Evolutionary conservation across 1,140 invertebrate species (phyloP).

Genomic region (Solen grandis): DNA sequence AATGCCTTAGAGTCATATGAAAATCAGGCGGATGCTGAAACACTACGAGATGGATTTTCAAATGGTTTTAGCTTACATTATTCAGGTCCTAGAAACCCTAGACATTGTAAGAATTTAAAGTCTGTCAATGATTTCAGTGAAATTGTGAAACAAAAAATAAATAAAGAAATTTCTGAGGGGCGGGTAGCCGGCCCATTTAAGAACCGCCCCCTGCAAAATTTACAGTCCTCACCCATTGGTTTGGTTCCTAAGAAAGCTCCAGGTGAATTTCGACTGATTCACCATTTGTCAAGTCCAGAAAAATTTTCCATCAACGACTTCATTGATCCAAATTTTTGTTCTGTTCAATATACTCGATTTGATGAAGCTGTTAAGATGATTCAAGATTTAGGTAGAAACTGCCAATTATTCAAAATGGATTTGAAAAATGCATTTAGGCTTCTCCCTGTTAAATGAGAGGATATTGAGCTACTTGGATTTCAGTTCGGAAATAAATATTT

Average conservation of each 20-base stretch:
- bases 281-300: slow-evolving; percentile 56
- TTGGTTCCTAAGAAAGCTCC: slow-evolving; percentile 35
- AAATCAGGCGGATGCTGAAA: not conserved
- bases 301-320: slow-evolving; percentile 55
- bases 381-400: slow-evolving; percentile 5
- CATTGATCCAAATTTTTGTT: slow-evolving; percentile 39
- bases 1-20: no score
- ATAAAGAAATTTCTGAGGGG: slow-evolving; percentile 4
- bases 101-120: slow-evolving; percentile 16
- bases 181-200: slow-evolving; percentile 35
- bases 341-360: slow-evolving; percentile 47
- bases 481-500: slow-evolving; percentile 33
- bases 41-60: slow-evolving; percentile 17
- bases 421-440: slow-evolving; percentile 34
- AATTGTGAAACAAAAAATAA: slow-evolving; percentile 9
- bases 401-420: no score
- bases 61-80: slow-evolving; percentile 44
- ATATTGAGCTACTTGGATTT: slow-evolving; percentile 41
- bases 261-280: slow-evolving; percentile 31
- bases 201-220: slow-evolving; percentile 15
- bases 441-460: slow-evolving; percentile 27
- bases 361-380: slow-evolving; percentile 29
- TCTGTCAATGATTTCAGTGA: slow-evolving; percentile 13
- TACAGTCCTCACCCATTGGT: slow-evolving; percentile 35
- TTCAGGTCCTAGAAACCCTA: not conserved